A percentile compares a stretch with the other conserved stretches of the same genome.
Conservation (phyloP, 2,113 vertebrate species). For the Gulo gulo region DNA sequence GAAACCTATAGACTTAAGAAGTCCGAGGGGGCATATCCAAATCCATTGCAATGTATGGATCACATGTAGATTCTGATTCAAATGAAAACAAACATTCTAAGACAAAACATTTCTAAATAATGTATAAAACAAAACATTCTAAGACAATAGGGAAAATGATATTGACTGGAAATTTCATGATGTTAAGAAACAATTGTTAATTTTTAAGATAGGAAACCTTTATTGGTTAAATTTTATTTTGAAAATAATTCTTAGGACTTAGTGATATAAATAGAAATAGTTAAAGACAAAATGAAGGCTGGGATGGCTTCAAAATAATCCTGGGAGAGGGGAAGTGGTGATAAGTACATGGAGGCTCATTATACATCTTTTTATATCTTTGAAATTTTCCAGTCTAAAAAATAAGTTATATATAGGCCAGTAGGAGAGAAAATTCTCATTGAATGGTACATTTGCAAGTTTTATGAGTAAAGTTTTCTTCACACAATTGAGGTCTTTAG, state of each 20-base stretch:
- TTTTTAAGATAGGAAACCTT: not conserved
- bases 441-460: not conserved
- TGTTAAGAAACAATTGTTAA: not conserved
- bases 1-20: not conserved
- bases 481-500: not conserved
- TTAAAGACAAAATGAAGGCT: not conserved
- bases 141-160: not conserved
- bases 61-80: not conserved
- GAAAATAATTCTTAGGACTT: not conserved
- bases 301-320: not conserved
- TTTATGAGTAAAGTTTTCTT: not conserved
- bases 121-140: not conserved
- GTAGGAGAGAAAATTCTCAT: not conserved
- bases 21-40: not conserved
- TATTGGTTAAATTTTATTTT: not conserved
- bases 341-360: not conserved
- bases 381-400: not conserved
- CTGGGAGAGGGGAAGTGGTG: not conserved
- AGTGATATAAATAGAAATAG: not conserved
- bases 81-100: not conserved
- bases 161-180: not conserved
- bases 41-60: not conserved
- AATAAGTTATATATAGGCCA: not conserved
- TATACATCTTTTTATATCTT: not conserved
- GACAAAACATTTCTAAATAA: not conserved